Conservation (phyloP, 2,797 vertebrate genomes). For the Urophycis tenuis region DNA sequence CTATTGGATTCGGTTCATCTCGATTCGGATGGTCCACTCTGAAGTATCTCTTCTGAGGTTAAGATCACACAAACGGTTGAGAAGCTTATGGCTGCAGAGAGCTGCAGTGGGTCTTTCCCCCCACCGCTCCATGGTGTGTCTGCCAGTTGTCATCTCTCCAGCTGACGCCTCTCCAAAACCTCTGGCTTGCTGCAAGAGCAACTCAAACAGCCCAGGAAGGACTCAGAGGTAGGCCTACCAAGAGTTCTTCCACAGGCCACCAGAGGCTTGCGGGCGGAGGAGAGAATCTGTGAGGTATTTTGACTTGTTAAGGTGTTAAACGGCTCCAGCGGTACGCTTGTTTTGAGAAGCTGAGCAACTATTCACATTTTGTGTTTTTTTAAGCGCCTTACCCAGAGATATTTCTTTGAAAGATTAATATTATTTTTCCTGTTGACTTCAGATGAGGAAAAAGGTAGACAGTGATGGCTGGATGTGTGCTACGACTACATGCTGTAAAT, state of each 20-base stretch:
- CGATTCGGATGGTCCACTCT: conserved; percentile 35
- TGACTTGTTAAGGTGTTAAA: conserved; percentile 42
- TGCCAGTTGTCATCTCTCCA: conserved; percentile 52
- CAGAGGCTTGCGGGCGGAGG: conserved; percentile 30
- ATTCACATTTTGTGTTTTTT: neutral
- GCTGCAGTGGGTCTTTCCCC: conserved; percentile 34
- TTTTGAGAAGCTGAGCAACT: conserved; percentile 12
- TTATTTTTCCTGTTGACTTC: neutral
- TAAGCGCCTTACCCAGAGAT: neutral
- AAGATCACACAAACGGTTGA: conserved; percentile 58
- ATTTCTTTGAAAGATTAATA: neutral
- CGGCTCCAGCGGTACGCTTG: conserved; percentile 33
- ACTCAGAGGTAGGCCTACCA: conserved; percentile 11
- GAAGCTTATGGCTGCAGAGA: conserved; percentile 48
- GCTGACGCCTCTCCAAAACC: conserved; percentile 50
- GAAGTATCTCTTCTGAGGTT: conserved; percentile 52
- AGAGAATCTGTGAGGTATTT: conserved; percentile 50
- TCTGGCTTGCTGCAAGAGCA: conserved; percentile 34
- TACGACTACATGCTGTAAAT: no score
- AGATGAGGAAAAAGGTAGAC: neutral
- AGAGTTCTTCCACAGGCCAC: conserved; percentile 37
- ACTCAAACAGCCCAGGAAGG: conserved; percentile 37
- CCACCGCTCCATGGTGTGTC: conserved; percentile 38
- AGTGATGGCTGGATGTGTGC: conserved; percentile 16
- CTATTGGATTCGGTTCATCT: conserved; percentile 47